Base-by-base conservation (phyloP, 2,113 vertebrate species). In the Psettodes erumei region DNA sequence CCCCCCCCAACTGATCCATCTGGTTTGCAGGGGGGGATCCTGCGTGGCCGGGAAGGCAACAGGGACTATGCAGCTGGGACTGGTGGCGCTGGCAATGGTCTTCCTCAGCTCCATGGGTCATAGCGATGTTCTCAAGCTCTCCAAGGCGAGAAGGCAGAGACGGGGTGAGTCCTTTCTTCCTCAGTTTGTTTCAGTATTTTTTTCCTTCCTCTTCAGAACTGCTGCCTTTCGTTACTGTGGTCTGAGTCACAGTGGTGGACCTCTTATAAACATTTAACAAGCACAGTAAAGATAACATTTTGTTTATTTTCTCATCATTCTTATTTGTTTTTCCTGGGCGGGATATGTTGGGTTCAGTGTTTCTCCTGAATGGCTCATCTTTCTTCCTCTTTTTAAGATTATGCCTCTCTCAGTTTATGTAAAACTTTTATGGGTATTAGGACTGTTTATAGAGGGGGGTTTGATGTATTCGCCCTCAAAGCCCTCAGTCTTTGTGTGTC, bases 21-120 rank as follows among this genome's bases (percentile, higher is more conserved):
- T 92, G 90, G 89, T 90, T n/a, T 85, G 90, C 86, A 86, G 85
- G 88, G 86, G 88, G 87, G 94, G 95, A 92, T 93, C 92, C 93
- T 93, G 91, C 86, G 92, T 87, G 87, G 92, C 95, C 94, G 92
- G 91, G 71, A 87, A 81, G 78, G 92, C 81, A 94, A 94, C 83
- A 93, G 95, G 93, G 96, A 99, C 96, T 98, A 99, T 99, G 97
- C 96, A 95, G 96, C 96, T 97, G 95, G 95, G 96, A 96, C 93
- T 97, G 92, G 90, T 96, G 93, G 94, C 90, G 81, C 93, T 96
- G 90, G 88, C 90, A 94, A 95, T 95, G 96, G 86, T 98, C 94
- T 95, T 96, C 93, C 95, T 99, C 89, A 96, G 95, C 95, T 96
- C 94, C 81, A 94, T 95, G 93, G 96, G 96, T 94, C 93, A 96